These are phyloP conservation scores for Amphimallon solstitiale DNA, from an alignment of 2,888 invertebrate species.

Conservation along the genomic window DNA sequence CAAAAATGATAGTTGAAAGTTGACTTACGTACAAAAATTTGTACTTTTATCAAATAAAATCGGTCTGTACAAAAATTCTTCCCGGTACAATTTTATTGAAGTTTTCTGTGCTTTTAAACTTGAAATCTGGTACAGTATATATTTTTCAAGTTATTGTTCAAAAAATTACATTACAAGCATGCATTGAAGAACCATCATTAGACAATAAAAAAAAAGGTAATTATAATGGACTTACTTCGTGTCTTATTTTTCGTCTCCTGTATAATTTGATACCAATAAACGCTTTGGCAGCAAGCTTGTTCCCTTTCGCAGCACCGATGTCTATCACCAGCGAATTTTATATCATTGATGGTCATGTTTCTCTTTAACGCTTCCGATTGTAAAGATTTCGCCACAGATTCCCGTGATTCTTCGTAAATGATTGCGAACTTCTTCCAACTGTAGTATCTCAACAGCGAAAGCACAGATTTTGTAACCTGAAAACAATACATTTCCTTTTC, in stretches of 20 bases:
- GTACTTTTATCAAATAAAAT: too few relatives aligned
- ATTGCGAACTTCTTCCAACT: constrained; percentile 95
- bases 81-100: too few relatives aligned
- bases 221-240: constrained; percentile 70
- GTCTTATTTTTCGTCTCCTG: constrained; percentile 88
- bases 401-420: constrained; percentile 83
- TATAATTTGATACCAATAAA: constrained; percentile 85
- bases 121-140: too few relatives aligned
- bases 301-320: constrained; percentile 82
- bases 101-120: too few relatives aligned
- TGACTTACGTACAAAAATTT: too few relatives aligned
- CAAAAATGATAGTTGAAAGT: too few relatives aligned
- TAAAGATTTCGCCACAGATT: constrained; percentile 83
- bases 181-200: constrained; percentile 13
- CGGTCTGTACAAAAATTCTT: too few relatives aligned
- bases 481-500: too few relatives aligned
- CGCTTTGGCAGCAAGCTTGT: constrained; percentile 79
- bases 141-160: too few relatives aligned
- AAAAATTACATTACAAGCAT: neutral
- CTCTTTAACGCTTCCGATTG: constrained; percentile 77
- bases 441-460: constrained; percentile 89
- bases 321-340: constrained; percentile 75
- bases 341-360: constrained; percentile 87
- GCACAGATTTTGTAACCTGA: constrained; percentile 92
- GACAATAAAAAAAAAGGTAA: neutral